Conservation (phyloP, 2,797 vertebrate species). For the Sternarchorhynchus goeldii region DNA sequence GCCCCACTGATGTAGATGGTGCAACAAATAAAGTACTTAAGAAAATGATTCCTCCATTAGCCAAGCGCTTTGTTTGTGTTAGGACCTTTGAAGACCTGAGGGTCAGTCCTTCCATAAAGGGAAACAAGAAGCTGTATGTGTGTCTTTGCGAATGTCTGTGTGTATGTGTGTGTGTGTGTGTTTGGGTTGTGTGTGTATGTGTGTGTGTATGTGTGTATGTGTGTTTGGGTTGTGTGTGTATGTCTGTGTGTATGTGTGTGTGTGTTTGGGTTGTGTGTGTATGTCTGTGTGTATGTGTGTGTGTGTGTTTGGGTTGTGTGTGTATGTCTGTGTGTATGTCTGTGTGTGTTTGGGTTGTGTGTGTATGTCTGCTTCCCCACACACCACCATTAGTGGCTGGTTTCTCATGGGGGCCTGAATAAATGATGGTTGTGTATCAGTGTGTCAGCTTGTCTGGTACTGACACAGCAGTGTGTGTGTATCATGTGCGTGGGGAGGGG, state of each 20-base stretch:
- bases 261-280: slow-evolving; percentile 23
- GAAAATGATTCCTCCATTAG: slow-evolving; percentile 74
- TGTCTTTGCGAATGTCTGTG: slow-evolving; percentile 19
- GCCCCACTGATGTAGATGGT: slow-evolving; percentile 69
- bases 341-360: slow-evolving; percentile 19
- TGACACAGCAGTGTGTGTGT: slow-evolving; percentile 4
- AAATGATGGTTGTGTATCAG: slow-evolving; percentile 37
- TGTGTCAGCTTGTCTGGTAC: slow-evolving; percentile 24
- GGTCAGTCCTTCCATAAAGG: slow-evolving; percentile 18
- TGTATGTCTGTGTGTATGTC: slow-evolving; percentile 27
- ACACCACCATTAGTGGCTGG: slow-evolving; percentile 30
- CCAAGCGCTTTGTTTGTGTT: slow-evolving; percentile 69
- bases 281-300: slow-evolving; percentile 26
- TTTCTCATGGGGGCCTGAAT: slow-evolving; percentile 35
- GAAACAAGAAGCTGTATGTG: slow-evolving; percentile 25
- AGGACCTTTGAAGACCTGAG: slow-evolving; percentile 56
- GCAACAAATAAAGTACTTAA: slow-evolving; percentile 73
- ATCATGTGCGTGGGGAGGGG: slow-evolving; percentile 3
- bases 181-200: slow-evolving; percentile 44
- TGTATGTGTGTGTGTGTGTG: slow-evolving; percentile 38
- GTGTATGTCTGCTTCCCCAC: slow-evolving; percentile 23
- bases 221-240: slow-evolving; percentile 18
- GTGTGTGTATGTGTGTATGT: slow-evolving; percentile 21
- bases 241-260: slow-evolving; percentile 1
- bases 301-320: slow-evolving; percentile 44